phyloP scores from a whole-genome alignment of 2,888 invertebrate species.

The Drosophila peninsularis region DNA sequence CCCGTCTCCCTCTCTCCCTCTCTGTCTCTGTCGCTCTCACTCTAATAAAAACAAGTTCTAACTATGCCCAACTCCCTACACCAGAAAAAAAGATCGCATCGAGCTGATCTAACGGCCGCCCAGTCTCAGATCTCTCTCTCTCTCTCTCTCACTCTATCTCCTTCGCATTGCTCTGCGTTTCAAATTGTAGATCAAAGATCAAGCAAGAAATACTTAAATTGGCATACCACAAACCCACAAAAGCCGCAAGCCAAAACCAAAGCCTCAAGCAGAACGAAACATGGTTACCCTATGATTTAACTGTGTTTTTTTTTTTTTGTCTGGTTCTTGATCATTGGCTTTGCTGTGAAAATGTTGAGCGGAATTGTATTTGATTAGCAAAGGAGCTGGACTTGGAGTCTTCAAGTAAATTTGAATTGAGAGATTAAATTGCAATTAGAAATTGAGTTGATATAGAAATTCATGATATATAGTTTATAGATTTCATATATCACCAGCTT shows the following conservation, averaged over 20 bases:
- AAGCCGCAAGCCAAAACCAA: slow-evolving; percentile 35
- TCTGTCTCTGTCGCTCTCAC: slow-evolving; percentile 6
- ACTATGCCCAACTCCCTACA: slow-evolving; percentile 59
- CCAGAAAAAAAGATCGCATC: slow-evolving; percentile 66
- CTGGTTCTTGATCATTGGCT: slow-evolving; percentile 7
- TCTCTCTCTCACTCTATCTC: slow-evolving; percentile 24
- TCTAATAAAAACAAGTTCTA: slow-evolving; percentile 71
- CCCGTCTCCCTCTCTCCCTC: not conserved
- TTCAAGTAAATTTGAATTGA: not conserved
- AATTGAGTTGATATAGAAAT: not conserved
- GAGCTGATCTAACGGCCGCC: slow-evolving; percentile 77
- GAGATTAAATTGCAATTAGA: not conserved
- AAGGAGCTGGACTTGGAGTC: not conserved
- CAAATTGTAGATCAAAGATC: slow-evolving; percentile 81
- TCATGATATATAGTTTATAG: no score
- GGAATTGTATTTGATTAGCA: not conserved
- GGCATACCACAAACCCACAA: slow-evolving; percentile 66
- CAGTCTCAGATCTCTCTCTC: slow-evolving; percentile 35
- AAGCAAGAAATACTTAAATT: slow-evolving; percentile 72
- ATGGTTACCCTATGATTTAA: slow-evolving; percentile 66
- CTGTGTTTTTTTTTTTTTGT: not conserved
- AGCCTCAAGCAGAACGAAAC: slow-evolving; percentile 58
- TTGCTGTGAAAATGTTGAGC: not conserved
- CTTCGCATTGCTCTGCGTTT: slow-evolving; percentile 65
- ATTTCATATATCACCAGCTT: not conserved